Evolutionary conservation across 2,888 invertebrate species (phyloP).

Genomic region (Drosophila crucigera): DNA sequence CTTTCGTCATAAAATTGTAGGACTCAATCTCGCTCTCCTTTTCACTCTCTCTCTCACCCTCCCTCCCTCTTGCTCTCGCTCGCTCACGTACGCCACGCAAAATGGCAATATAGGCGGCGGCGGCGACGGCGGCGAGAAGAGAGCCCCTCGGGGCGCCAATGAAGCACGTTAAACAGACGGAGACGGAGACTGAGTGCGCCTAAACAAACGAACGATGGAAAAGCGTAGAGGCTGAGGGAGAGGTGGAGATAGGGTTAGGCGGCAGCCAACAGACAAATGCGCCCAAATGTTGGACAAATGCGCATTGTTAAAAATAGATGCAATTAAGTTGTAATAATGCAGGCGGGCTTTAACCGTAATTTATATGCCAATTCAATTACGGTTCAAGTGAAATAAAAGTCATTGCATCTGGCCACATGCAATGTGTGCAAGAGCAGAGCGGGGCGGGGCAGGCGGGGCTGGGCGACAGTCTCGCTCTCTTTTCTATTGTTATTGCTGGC

Average conservation of each 20-base stretch:
- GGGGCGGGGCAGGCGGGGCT: constrained; percentile 5
- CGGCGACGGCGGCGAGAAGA: constrained; percentile 19
- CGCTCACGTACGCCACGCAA: constrained; percentile 26
- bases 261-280: constrained; percentile 36
- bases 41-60: background rate
- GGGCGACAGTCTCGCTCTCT: constrained; percentile 40
- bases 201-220: background rate
- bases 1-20: constrained; percentile 15
- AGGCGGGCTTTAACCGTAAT: constrained; percentile 48
- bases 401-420: constrained; percentile 57
- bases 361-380: constrained; percentile 73
- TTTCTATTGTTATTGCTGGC: constrained; percentile 58
- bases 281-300: constrained; percentile 65
- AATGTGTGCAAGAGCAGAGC: constrained; percentile 23
- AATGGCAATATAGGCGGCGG: constrained; percentile 50
- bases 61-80: background rate
- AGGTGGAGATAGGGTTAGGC: background rate
- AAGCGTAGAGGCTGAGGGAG: background rate
- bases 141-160: constrained; percentile 45
- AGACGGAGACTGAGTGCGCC: background rate
- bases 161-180: constrained; percentile 33
- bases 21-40: constrained; percentile 15
- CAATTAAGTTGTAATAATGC: constrained; percentile 79
- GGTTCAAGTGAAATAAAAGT: constrained; percentile 54
- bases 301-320: constrained; percentile 74